Conservation (phyloP, 2,113 vertebrate genomes). For the Clarias magur region DNA sequence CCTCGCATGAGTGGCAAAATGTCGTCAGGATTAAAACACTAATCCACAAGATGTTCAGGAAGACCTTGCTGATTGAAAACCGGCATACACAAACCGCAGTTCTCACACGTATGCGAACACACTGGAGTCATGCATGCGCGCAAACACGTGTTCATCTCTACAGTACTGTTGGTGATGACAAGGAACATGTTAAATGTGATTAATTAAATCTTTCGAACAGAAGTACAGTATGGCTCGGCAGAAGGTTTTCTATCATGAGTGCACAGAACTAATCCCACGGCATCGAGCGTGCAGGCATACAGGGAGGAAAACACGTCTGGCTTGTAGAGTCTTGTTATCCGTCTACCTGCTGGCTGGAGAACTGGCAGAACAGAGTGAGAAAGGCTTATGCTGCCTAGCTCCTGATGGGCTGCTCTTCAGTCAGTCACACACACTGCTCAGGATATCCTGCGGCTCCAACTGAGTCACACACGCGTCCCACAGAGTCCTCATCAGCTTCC, state of each 20-base stretch:
- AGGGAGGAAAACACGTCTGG: slow-evolving; percentile 23
- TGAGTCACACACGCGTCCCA: slow-evolving; percentile 86
- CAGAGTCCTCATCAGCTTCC: slow-evolving; percentile 89
- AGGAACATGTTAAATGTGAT: not conserved
- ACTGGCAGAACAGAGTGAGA: slow-evolving; percentile 91
- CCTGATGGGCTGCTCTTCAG: slow-evolving; percentile 92
- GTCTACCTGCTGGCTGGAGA: slow-evolving; percentile 92
- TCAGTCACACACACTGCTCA: slow-evolving; percentile 93
- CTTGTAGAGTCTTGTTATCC: slow-evolving; percentile 31
- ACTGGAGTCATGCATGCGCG: not conserved
- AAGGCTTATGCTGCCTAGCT: slow-evolving; percentile 97
- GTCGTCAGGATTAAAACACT: not conserved
- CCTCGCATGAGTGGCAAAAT: not conserved
- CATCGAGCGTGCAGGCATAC: slow-evolving; percentile 23
- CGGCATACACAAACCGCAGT: not conserved
- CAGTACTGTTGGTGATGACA: not conserved
- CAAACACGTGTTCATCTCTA: not conserved
- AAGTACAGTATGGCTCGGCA: not conserved
- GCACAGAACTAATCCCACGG: slow-evolving; percentile 20
- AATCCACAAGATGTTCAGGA: not conserved
- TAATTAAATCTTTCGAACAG: not conserved
- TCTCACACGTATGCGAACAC: slow-evolving; percentile 42
- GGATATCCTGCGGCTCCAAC: slow-evolving; percentile 93
- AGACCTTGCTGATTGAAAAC: not conserved
- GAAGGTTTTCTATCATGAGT: not conserved